phyloP scores from a whole-genome alignment of 2,888 invertebrate species.

The Taphrorychus bicolor region DNA sequence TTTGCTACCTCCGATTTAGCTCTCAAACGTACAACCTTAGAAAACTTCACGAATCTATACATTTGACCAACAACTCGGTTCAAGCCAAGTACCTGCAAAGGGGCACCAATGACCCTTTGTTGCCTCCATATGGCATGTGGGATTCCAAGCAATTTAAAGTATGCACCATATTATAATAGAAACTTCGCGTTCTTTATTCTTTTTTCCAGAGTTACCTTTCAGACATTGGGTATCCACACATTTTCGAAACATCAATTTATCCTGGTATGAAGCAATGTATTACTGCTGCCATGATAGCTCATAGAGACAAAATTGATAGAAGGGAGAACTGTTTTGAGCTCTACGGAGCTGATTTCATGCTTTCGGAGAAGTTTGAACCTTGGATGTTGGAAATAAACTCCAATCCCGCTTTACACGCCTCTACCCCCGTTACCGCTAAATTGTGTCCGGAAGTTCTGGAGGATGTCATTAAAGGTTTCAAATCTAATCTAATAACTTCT shows the following conservation, averaged over 20 bases:
- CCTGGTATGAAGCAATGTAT: slow-evolving; percentile 86
- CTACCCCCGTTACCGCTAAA: slow-evolving; percentile 82
- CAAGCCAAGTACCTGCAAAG: slow-evolving; percentile 75
- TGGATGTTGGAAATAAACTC: slow-evolving; percentile 95
- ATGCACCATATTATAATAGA: background rate
- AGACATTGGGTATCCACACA: slow-evolving; percentile 65
- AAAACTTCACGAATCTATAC: slow-evolving; percentile 84
- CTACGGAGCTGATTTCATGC: slow-evolving; percentile 92
- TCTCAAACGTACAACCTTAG: slow-evolving; percentile 80
- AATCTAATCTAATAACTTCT: no score
- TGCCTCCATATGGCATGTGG: slow-evolving; percentile 89
- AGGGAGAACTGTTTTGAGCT: slow-evolving; percentile 83
- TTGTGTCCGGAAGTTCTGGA: slow-evolving; percentile 83
- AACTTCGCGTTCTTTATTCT: background rate
- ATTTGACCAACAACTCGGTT: slow-evolving; percentile 87
- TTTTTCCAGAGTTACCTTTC: slow-evolving; percentile 60
- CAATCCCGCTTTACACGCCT: slow-evolving; percentile 81
- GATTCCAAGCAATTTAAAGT: slow-evolving; percentile 72
- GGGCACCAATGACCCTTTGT: slow-evolving; percentile 61
- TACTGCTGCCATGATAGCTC: slow-evolving; percentile 79
- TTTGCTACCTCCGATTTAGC: slow-evolving; percentile 87
- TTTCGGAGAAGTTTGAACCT: slow-evolving; percentile 83
- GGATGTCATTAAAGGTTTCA: slow-evolving; percentile 89
- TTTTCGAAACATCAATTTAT: slow-evolving; percentile 79
- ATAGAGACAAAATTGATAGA: slow-evolving; percentile 74